Evolutionary conservation across 2,888 invertebrate species (phyloP).

Genomic region (Glaucopsyche alexis): DNA sequence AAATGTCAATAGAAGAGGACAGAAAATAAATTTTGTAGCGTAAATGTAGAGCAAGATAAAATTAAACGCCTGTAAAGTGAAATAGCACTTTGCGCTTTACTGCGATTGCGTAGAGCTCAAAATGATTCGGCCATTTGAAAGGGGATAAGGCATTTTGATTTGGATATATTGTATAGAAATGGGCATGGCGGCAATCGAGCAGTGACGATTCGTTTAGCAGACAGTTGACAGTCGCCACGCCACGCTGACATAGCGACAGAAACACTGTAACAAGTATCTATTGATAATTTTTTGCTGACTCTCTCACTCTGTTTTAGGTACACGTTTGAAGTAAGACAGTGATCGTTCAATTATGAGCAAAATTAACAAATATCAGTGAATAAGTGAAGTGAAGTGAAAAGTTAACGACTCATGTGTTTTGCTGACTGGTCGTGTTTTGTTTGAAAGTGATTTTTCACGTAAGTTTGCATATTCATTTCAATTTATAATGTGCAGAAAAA

Average conservation of each 20-base stretch:
- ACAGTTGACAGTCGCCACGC: constrained; percentile 80
- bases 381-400: constrained; percentile 55
- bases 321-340: constrained; percentile 23
- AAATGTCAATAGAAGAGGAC: constrained; percentile 47
- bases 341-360: constrained; percentile 22
- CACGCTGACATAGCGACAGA: constrained; percentile 78
- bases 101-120: constrained; percentile 33
- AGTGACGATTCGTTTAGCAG: constrained; percentile 79
- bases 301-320: constrained; percentile 48
- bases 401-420: constrained; percentile 52
- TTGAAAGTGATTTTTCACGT: constrained; percentile 36
- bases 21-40: constrained; percentile 58
- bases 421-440: constrained; percentile 37
- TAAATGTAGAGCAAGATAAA: constrained; percentile 35
- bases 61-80: constrained; percentile 43
- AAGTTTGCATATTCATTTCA: constrained; percentile 31
- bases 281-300: constrained; percentile 69
- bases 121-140: constrained; percentile 39
- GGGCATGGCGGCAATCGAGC: constrained; percentile 76
- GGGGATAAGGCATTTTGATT: constrained; percentile 44
- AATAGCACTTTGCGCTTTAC: constrained; percentile 41
- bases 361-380: constrained; percentile 32
- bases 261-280: constrained; percentile 72
- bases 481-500: neutral
- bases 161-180: constrained; percentile 54